phyloP scores from a whole-genome alignment of 2,113 vertebrate species.

The Pelecanus crispus region DNA sequence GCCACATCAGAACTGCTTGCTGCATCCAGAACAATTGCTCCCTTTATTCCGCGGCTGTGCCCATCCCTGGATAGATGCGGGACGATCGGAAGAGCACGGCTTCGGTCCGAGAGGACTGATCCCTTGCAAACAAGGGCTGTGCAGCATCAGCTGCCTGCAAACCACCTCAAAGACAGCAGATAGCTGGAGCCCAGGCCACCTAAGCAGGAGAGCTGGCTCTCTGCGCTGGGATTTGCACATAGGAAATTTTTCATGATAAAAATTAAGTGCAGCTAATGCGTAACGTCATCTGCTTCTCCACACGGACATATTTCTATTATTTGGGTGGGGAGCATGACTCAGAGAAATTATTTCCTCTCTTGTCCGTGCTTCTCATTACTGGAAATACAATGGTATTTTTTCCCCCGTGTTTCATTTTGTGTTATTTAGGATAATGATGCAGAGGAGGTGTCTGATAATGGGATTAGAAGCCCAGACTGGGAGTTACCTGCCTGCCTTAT shows the following conservation, averaged over 20 bases:
- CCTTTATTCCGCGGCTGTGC: not conserved
- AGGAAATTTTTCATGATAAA: not conserved
- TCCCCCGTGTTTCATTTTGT: not conserved
- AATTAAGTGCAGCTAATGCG: not conserved
- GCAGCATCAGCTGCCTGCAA: not conserved
- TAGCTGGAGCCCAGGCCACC: not conserved
- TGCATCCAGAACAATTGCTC: not conserved
- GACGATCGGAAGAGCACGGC: accelerated
- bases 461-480: conserved; percentile 34
- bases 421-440: conserved; percentile 22
- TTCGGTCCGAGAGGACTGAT: not conserved
- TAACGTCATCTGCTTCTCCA: not conserved
- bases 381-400: not conserved
- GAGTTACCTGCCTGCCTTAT: not conserved
- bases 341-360: conserved; percentile 34
- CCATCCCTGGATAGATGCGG: not conserved
- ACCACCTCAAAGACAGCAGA: not conserved
- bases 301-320: not conserved
- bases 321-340: conserved; percentile 47
- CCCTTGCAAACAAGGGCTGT: not conserved
- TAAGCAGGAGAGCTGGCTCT: not conserved
- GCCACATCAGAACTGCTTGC: not conserved
- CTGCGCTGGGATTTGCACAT: not conserved
- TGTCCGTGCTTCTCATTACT: not conserved
- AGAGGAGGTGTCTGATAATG: conserved; percentile 42